Base-by-base conservation (phyloP, 2,888 invertebrate genomes). In the Pseudanteris insignis region DNA sequence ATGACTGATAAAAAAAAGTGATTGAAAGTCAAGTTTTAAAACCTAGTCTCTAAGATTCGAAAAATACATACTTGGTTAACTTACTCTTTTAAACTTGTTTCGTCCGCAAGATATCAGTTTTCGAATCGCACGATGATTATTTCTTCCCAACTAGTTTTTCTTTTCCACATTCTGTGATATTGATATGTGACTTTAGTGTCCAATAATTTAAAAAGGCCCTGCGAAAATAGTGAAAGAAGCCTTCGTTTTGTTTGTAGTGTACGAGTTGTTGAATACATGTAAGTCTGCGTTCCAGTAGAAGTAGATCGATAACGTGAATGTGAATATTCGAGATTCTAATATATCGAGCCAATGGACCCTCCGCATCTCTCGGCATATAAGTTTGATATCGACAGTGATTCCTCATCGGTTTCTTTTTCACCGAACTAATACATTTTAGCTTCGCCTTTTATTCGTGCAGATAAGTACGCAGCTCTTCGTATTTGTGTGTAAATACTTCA, bases 401-500 rank as follows among this genome's bases (percentile, higher is more conserved):
- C 26, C 32, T 50, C 50, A 26, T 48, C 28, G 50, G 34, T 51
- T 34, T 33, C 33, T 51, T 51, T 34, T 51, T 41, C 41, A 34
- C 33, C 21, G 65, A 71, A 67, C 69, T 72, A 68, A 73, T 72
- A 70, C 68, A 69, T 70, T 65, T 62, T 57, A 37, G 50, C 34
- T 48, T 40, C 60, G 44, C 50, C 36, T 59, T 68, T 64, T 65
- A 68, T 72, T 72, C 69, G 66, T 63, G 58, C 64, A 69, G 70
- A 73, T 70, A 73, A 75, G 71, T 72, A 64, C 50, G 36, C 61
- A 11, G 25, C 37, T 26, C 61, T 54, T 66, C 65, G 67, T 67
- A 71, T 73, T 70, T 71, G 68, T 71, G 71, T 70, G 73, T 71
- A 73, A 74, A 75, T 74, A 21, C 7, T n/a, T 18, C 18, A 18